Percentiles rank a stretch among this genome's conserved stretches.
phyloP scores from a whole-genome alignment of 2,113 vertebrate species.

The Mohoua ochrocephala region DNA sequence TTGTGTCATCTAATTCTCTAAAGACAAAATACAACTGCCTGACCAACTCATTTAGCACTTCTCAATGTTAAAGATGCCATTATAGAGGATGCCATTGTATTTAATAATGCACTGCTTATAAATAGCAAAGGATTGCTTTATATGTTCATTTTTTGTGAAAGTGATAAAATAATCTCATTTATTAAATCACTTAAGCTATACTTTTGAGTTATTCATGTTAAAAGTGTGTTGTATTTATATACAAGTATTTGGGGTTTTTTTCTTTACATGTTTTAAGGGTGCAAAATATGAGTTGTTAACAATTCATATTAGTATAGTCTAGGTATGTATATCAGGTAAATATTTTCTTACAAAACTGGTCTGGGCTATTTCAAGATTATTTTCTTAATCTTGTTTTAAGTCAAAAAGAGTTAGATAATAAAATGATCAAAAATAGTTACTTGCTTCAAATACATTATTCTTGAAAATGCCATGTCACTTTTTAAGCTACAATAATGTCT shows the following conservation, averaged over 20 bases:
- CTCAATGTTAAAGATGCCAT: background rate
- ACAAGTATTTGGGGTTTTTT: fast-evolving
- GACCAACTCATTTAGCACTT: background rate
- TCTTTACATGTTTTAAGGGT: background rate
- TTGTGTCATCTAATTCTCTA: background rate
- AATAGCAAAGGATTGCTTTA: background rate
- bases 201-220: background rate
- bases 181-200: background rate
- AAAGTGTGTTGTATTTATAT: background rate
- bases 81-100: background rate
- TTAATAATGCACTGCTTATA: background rate
- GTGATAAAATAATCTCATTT: background rate
- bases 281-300: background rate
- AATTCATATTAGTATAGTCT: background rate
- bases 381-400: background rate
- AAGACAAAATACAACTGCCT: background rate
- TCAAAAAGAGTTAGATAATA: background rate
- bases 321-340: background rate
- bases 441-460: background rate
- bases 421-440: background rate
- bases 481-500: background rate
- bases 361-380: background rate
- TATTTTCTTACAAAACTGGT: background rate
- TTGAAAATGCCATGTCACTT: too few species aligned
- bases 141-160: background rate